Evolutionary conservation across 2,113 vertebrate genomes (phyloP).

Genomic region (Micronycteris hirsuta): DNA sequence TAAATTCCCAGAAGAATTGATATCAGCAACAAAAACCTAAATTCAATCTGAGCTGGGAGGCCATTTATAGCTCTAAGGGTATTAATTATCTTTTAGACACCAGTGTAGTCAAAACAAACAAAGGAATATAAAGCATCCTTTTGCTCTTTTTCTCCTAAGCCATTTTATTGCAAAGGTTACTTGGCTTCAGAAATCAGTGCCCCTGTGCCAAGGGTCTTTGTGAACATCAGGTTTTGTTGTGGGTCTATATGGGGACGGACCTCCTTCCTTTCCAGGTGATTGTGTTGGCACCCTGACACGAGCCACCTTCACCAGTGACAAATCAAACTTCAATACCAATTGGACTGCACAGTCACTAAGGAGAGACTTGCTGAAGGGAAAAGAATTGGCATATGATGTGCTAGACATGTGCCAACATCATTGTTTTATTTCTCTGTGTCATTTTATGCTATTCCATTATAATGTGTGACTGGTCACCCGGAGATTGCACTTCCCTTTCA

Average conservation of each 20-base stretch:
- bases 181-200: background rate
- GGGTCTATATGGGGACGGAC: background rate
- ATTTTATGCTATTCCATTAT: background rate
- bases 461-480: background rate
- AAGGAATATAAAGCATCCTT: background rate
- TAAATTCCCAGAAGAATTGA: background rate
- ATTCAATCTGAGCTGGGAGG: background rate
- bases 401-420: background rate
- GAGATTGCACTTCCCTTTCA: background rate
- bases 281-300: background rate
- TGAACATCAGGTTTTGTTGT: constrained; percentile 32
- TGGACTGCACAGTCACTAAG: background rate
- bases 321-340: background rate
- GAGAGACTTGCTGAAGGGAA: background rate
- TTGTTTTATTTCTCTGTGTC: constrained; percentile 25
- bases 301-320: background rate
- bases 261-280: background rate
- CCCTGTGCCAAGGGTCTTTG: background rate
- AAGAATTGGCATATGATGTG: background rate
- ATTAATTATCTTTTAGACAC: background rate
- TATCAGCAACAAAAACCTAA: background rate
- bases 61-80: background rate
- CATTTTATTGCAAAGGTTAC: constrained; percentile 1
- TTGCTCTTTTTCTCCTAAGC: background rate
- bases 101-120: background rate